Percentiles rank a stretch among this genome's conserved stretches.
Evolutionary conservation across 2,888 invertebrate genomes (phyloP).

Genomic region (Altica lythri): DNA sequence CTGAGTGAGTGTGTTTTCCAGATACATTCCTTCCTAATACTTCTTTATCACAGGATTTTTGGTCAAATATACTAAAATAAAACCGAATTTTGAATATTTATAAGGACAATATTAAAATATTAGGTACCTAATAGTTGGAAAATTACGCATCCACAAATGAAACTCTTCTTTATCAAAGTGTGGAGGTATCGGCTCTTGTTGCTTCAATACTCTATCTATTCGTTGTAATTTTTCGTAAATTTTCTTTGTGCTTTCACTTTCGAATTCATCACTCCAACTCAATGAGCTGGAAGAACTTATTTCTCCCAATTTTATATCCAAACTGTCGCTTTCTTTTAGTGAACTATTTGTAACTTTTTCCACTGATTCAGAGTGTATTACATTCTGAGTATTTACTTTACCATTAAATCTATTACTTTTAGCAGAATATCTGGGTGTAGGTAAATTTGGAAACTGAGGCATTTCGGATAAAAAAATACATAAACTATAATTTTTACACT

Average conservation of each 20-base stretch:
- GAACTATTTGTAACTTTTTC: not conserved
- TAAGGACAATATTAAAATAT: not conserved
- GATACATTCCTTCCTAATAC: not conserved
- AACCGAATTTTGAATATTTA: too few relatives aligned
- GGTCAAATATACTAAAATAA: conserved; percentile 28
- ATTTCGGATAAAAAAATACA: too few relatives aligned
- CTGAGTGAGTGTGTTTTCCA: conserved; percentile 9
- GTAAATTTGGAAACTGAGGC: too few relatives aligned
- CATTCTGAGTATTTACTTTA: too few relatives aligned
- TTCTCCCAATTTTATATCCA: conserved; percentile 24
- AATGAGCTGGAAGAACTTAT: conserved; percentile 53
- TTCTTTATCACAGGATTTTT: conserved; percentile 2
- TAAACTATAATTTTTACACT: too few relatives aligned
- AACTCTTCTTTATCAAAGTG: conserved; percentile 64
- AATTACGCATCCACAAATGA: conserved; percentile 63
- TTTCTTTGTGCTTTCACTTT: conserved; percentile 60
- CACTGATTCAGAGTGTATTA: too few relatives aligned
- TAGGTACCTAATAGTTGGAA: conserved; percentile 63
- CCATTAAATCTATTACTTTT: too few relatives aligned
- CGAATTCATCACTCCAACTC: conserved; percentile 62
- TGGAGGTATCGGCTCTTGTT: conserved; percentile 59
- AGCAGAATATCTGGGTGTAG: too few relatives aligned
- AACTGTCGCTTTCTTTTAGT: not conserved
- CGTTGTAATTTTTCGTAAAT: conserved; percentile 63
- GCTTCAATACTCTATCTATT: conserved; percentile 63